Percentiles rank a stretch among this genome's conserved stretches.
Conservation (phyloP, 2,888 invertebrate genomes). For the Octonoba sinensis region DNA sequence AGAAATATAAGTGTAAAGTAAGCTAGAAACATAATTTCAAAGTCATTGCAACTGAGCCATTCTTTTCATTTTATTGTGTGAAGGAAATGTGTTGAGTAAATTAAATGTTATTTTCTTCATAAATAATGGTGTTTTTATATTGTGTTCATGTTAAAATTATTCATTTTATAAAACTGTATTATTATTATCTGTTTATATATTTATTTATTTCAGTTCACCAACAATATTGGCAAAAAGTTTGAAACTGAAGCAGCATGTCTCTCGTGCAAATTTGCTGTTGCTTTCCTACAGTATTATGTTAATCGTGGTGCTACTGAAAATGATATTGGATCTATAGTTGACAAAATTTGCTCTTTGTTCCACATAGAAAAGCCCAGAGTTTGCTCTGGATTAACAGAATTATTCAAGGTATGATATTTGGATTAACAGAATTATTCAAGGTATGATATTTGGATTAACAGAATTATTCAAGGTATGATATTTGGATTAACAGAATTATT, state of each 20-base stretch:
- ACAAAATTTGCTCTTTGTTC: constrained; percentile 61
- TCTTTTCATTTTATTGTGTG: too few species aligned
- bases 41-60: too few species aligned
- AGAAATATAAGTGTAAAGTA: too few species aligned
- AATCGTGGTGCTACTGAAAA: constrained; percentile 64
- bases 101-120: too few species aligned
- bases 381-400: constrained; percentile 62
- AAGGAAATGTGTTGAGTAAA: too few species aligned
- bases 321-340: constrained; percentile 61
- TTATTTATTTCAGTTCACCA: constrained; percentile 27
- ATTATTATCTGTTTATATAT: too few species aligned
- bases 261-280: constrained; percentile 62
- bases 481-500: constrained; percentile 63
- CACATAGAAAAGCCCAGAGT: constrained; percentile 62
- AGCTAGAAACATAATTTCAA: too few species aligned
- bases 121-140: too few species aligned
- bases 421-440: constrained; percentile 64
- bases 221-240: constrained; percentile 9
- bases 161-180: too few species aligned
- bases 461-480: constrained; percentile 66
- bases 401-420: constrained; percentile 66
- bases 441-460: constrained; percentile 65
- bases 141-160: too few species aligned
- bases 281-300: constrained; percentile 60
- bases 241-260: constrained; percentile 34